A percentile compares a stretch with the other conserved stretches of the same genome.
Conservation (phyloP, 2,797 vertebrate species). For the Microctenopoma lineatum region DNA sequence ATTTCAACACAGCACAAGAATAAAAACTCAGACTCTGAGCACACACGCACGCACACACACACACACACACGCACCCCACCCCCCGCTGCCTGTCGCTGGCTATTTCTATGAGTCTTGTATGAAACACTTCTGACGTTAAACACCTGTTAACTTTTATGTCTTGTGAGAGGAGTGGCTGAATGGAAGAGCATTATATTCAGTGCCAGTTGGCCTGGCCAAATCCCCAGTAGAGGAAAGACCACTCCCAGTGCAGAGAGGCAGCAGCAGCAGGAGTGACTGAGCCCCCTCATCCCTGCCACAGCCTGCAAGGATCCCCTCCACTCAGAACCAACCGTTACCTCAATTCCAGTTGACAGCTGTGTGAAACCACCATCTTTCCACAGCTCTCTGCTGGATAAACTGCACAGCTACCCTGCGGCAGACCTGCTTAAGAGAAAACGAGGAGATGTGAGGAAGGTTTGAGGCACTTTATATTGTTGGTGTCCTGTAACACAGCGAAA, state of each 20-base stretch:
- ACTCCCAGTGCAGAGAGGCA: slow-evolving; percentile 67
- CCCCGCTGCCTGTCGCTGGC: slow-evolving; percentile 70
- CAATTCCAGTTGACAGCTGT: slow-evolving; percentile 73
- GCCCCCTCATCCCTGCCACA: slow-evolving; percentile 56
- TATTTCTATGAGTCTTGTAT: slow-evolving; percentile 67
- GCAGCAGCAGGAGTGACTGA: slow-evolving; percentile 54
- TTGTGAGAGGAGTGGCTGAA: slow-evolving; percentile 76
- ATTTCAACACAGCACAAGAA: slow-evolving; percentile 48
- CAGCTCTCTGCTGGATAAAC: slow-evolving; percentile 54
- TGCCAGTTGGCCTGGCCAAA: slow-evolving; percentile 65
- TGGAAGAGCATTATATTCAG: slow-evolving; percentile 73
- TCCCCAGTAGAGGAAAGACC: slow-evolving; percentile 81
- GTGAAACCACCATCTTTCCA: slow-evolving; percentile 71
- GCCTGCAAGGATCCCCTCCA: slow-evolving; percentile 53
- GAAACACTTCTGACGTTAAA: slow-evolving; percentile 81
- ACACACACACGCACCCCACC: slow-evolving; percentile 39
- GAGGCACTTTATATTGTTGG: slow-evolving; percentile 24
- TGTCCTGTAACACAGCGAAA: slow-evolving; percentile 14
- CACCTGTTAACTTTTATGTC: slow-evolving; percentile 85
- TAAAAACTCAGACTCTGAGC: slow-evolving; percentile 13
- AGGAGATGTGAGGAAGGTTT: slow-evolving; percentile 21
- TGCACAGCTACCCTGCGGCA: slow-evolving; percentile 37
- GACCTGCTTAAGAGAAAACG: slow-evolving; percentile 16
- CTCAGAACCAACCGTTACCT: slow-evolving; percentile 52
- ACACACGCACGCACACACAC: too few relatives aligned